These are phyloP conservation scores for Hepsetus odoe DNA, from an alignment of 2,113 vertebrate species.

Conservation along the genomic window DNA sequence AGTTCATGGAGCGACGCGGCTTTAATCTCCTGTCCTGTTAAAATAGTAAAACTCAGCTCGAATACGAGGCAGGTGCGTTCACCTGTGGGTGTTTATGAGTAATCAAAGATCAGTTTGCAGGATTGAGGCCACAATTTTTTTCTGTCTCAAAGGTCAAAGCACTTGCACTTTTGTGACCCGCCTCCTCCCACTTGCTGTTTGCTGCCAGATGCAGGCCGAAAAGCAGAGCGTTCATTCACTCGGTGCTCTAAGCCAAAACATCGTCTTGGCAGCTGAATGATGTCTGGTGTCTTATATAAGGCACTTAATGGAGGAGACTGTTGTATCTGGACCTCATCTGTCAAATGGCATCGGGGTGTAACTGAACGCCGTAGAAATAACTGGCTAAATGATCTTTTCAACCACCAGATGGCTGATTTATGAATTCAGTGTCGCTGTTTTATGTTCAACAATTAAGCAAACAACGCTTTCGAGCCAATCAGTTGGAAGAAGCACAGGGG, in stretches of 20 bases:
- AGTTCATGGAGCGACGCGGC: neutral
- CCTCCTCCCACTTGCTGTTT: slow-evolving; percentile 7
- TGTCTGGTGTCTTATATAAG: neutral
- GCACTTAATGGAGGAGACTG: neutral
- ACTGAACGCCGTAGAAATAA: neutral
- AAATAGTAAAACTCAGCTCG: neutral
- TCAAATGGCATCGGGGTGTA: neutral
- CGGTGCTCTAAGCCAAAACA: neutral
- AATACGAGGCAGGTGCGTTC: neutral
- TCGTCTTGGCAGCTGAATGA: neutral
- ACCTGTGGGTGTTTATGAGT: neutral
- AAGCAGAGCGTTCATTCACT: slow-evolving; percentile 36
- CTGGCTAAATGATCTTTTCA: neutral
- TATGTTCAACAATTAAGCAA: neutral
- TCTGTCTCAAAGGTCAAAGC: slow-evolving; percentile 46
- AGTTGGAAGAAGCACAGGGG: neutral
- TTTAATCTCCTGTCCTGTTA: neutral
- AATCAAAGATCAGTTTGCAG: slow-evolving; percentile 19
- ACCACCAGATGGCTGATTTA: neutral
- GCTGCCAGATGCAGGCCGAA: slow-evolving; percentile 2
- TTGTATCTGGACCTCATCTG: neutral
- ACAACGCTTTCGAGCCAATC: neutral
- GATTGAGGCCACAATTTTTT: slow-evolving; percentile 14
- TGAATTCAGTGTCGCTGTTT: neutral
- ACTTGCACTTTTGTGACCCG: neutral